Percentiles rank a stretch among this genome's conserved stretches.
These are phyloP conservation scores for Drosophila merina DNA, from an alignment of 2,888 invertebrate species.

Conservation along the genomic window DNA sequence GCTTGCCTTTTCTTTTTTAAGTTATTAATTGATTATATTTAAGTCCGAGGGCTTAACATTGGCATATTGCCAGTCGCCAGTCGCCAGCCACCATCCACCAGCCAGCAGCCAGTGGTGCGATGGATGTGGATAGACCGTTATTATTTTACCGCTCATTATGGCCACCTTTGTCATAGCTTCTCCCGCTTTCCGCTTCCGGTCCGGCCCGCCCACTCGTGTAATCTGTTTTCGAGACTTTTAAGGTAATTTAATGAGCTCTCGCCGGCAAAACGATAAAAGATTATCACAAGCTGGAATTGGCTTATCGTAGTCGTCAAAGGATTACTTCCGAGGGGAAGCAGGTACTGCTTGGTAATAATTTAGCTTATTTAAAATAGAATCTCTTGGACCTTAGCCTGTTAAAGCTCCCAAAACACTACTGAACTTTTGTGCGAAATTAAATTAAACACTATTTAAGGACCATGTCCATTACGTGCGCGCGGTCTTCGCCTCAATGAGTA, in stretches of 20 bases:
- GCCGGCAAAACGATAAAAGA: constrained; percentile 12
- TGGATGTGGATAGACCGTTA: constrained; percentile 32
- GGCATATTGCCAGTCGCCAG: constrained; percentile 64
- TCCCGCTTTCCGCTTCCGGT: not conserved
- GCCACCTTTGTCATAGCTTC: constrained; percentile 18
- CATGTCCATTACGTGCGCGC: constrained; percentile 4
- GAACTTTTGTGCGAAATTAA: not conserved
- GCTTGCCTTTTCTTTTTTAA: constrained; percentile 48
- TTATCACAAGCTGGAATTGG: constrained; percentile 12
- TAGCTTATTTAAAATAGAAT: too few relatives aligned
- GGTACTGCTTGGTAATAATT: not conserved
- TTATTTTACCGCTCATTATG: constrained; percentile 64
- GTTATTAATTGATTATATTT: constrained; percentile 81
- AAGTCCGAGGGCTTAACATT: constrained; percentile 70
- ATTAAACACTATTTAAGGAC: constrained; percentile 7
- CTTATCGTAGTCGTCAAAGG: constrained; percentile 20
- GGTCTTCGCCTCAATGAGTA: constrained; percentile 2
- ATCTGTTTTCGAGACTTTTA: constrained; percentile 25
- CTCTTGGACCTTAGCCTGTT: too few relatives aligned
- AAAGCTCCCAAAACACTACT: not conserved
- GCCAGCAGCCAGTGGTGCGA: constrained; percentile 32
- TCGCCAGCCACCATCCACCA: not conserved
- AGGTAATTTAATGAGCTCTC: constrained; percentile 30
- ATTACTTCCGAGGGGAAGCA: not conserved
- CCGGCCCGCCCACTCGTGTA: not conserved